Base-by-base conservation (phyloP, 2,888 invertebrate genomes). In the Ormia ochracea region DNA sequence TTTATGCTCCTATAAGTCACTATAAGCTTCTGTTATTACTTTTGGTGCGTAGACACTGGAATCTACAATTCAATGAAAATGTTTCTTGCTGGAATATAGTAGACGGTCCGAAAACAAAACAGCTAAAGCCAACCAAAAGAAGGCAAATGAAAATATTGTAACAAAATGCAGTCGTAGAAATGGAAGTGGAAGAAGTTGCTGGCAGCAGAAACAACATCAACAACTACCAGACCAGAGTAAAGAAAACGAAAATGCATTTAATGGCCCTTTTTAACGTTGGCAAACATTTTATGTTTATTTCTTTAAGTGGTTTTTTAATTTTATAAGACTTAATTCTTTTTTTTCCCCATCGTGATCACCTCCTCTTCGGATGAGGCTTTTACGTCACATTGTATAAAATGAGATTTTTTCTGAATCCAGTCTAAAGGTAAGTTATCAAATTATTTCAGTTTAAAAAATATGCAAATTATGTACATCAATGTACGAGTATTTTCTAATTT, bases 251-350 rank as follows among this genome's bases (percentile, higher is more conserved):
- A 75, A 75, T 79, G 50, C 75, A 75, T 79, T 79, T 75, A 75
- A 70, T 75, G 79, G 50, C 52, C 79, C 79, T 75, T 79, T 79
- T 79, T 66, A 70, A 75, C 54, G 56, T 76, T 82, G 61, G 36
- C 65, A 65, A 75, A 52, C 66, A 75, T 75, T 81, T 81, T 76
- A 75, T 74, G 77, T 78, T 81, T 76, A 72, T 79, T 81, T 79
- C 65, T 48, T 66, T 78, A 78, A 83, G 81, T 82, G 82, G 76
- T 76, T 81, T 52, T 81, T 83, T 82, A 83, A 83, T 81, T 80
- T 82, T 77, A 75, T 82, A 74, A 68, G 81, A 82, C 79, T 61
- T 59, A 59, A 38, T 54, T 48, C 14, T 58, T 33, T 63, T 12
- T 9, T 10, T 59, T 23, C 33, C n/a, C 19, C 61, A 43, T 43